Percentiles rank a stretch among this genome's conserved stretches.
Evolutionary conservation across 2,888 invertebrate species (phyloP).

Genomic region (Agrotis puta): DNA sequence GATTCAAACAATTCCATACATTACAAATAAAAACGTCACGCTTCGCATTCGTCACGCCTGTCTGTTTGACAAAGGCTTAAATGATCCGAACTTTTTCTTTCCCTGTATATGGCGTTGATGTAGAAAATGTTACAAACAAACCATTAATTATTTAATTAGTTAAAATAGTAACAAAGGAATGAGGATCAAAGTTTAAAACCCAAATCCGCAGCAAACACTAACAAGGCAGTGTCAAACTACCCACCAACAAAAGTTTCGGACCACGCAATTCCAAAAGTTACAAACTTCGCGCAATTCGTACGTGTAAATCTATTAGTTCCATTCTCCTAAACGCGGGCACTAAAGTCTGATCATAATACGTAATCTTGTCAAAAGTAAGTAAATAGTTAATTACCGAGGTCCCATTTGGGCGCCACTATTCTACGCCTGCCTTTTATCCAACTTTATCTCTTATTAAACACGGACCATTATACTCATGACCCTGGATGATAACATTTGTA

Average conservation of each 20-base stretch:
- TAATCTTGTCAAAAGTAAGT: slow-evolving; percentile 69
- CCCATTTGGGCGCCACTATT: slow-evolving; percentile 49
- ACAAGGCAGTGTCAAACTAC: slow-evolving; percentile 37
- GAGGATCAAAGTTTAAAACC: slow-evolving; percentile 23
- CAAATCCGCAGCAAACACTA: slow-evolving; percentile 18
- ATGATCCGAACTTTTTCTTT: too few species aligned
- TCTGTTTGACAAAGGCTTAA: too few species aligned
- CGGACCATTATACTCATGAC: slow-evolving; percentile 34
- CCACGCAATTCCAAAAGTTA: slow-evolving; percentile 29
- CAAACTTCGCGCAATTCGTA: slow-evolving; percentile 26
- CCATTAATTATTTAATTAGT: background rate
- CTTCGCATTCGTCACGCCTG: too few species aligned
- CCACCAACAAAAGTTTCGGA: slow-evolving; percentile 33
- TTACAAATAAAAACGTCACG: too few species aligned
- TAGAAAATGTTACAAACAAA: slow-evolving; percentile 8
- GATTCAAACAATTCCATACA: too few species aligned
- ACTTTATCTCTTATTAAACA: slow-evolving; percentile 69
- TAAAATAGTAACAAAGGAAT: slow-evolving; percentile 16
- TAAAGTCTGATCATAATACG: slow-evolving; percentile 61
- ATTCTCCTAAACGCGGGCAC: slow-evolving; percentile 49
- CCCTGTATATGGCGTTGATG: background rate
- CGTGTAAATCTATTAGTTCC: slow-evolving; percentile 43
- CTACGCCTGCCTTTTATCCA: slow-evolving; percentile 50
- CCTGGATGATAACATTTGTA: slow-evolving; percentile 56
- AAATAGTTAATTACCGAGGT: slow-evolving; percentile 69